Base-by-base conservation (phyloP, 2,113 vertebrate genomes). In the Oceanites oceanicus region DNA sequence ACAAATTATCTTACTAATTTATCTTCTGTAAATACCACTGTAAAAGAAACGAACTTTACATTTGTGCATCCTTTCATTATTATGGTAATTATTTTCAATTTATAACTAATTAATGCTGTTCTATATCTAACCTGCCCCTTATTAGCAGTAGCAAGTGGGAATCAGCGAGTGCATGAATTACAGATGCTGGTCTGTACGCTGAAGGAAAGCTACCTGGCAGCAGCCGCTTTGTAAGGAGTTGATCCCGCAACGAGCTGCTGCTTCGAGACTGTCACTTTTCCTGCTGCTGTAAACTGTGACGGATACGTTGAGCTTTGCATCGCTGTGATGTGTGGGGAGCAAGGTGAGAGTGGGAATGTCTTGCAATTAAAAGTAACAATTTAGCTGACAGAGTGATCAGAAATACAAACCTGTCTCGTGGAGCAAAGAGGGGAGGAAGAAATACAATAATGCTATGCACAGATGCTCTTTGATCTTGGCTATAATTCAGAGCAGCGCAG, bases 81-180 rank as follows among this genome's bases (percentile, higher is more conserved):
- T 84, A 95, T 93, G 96, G 82, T 97, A 98, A 97, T 98, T 94
- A 94, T 90, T 98, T 98, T 98, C 94, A 95, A 95, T 97, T 96
- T 96, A 88, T 97, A 95, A 85, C 91, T 96, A 95, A 98, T 97
- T 97, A 97, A 93, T n/a, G 52, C 88, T 91, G 61, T 92, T 96
- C 94, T 79, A 3, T 19, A 86, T 50, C 47, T 94, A 90, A 94
- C 96, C 89, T 92, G 82, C 86, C 87, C 78, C 88, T 92, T 91
- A 53, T 95, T 95, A 97, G 73, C 52, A 75, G 88, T 17, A 89
- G 74, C 86, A 71, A 86, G 78, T 20, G 85, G 79, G 87, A 94
- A 66, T 70, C 40, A 0, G 42, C 16, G 79, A 81, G 73, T 19
- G 61, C 68, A 13, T 40, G 72, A 65, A 15, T 65, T 62, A 79